Evolutionary conservation across 2,113 vertebrate species (phyloP), one percentile per base, ranked within the genome.

Genomic region (Strix uralensis): DNA sequence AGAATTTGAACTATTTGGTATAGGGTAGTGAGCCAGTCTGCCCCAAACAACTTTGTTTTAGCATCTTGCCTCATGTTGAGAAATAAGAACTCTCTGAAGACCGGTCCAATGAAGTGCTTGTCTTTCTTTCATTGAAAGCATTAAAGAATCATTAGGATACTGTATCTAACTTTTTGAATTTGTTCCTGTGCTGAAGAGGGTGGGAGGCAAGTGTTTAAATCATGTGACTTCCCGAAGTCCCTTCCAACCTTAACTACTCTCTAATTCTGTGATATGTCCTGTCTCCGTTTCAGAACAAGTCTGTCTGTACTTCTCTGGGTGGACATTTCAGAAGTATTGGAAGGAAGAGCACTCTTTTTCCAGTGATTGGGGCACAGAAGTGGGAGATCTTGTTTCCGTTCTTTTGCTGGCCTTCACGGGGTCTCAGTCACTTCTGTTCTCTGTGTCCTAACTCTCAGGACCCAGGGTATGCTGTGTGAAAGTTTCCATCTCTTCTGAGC

Each of bases 381-480:
- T 44, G 26, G 22, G 25, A 89, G 13, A 42, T 51, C 8, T 20
- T 44, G 15, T 5, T 78, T 89, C 14, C 65, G 12, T 6, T 29
- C 58, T 57, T 81, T 84, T 66, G 0, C 26, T 87, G 40, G 27
- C 18, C 40, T 81, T 81, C 21, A 21, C 0, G 1, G 13, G 4
- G 38, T 73, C 44, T 84, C 3, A 4, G 27, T 84, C n/a, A 9
- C 5, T 79, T 81, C 12, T 62, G 8, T 67, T 44, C 27, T 52
- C 30, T 27, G 19, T 30, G 10, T 78, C 36, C 34, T 40, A 38
- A 14, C 17, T 91, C 23, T 52, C 63, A 81, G n/a, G 8, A 83
- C n/a, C 14, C 19, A 63, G 72, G 27, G 20, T 25, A 6, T 63
- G 21, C 18, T 51, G 27, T 0, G 0, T 85, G 29, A 19, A 47